phyloP scores from a whole-genome alignment of 2,113 vertebrate genomes.

The Dipodomys stephensi region DNA sequence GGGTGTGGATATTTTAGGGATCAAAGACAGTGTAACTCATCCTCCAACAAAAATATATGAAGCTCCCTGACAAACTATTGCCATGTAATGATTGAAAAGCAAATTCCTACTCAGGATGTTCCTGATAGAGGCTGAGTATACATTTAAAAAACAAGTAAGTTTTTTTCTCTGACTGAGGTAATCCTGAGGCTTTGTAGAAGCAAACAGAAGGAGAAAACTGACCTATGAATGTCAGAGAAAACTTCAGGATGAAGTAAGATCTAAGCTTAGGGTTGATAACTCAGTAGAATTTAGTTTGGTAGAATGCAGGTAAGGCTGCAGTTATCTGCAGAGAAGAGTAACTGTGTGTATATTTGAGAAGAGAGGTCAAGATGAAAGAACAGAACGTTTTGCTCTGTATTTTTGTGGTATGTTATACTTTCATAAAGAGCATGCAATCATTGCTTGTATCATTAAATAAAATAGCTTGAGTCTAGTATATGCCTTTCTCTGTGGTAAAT shows the following conservation, averaged over 20 bases:
- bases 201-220: too few species aligned
- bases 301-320: neutral
- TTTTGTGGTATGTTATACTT: constrained; percentile 9
- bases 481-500: neutral
- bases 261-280: neutral
- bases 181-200: too few species aligned
- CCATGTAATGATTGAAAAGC: constrained; percentile 24
- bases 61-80: neutral
- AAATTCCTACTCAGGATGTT: neutral
- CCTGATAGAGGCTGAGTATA: neutral
- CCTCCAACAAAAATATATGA: constrained; percentile 1
- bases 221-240: neutral
- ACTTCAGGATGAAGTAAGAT: neutral
- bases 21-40: neutral
- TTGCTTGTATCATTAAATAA: constrained; percentile 4
- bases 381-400: neutral
- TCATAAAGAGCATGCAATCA: constrained; percentile 16
- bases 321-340: neutral
- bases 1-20: too few species aligned
- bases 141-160: constrained; percentile 21
- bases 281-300: neutral
- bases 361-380: neutral
- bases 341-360: neutral
- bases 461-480: neutral
- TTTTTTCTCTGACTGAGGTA: too few species aligned